phyloP scores from a whole-genome alignment of 2,888 invertebrate genomes.

The Eucriotettix oculatus region DNA sequence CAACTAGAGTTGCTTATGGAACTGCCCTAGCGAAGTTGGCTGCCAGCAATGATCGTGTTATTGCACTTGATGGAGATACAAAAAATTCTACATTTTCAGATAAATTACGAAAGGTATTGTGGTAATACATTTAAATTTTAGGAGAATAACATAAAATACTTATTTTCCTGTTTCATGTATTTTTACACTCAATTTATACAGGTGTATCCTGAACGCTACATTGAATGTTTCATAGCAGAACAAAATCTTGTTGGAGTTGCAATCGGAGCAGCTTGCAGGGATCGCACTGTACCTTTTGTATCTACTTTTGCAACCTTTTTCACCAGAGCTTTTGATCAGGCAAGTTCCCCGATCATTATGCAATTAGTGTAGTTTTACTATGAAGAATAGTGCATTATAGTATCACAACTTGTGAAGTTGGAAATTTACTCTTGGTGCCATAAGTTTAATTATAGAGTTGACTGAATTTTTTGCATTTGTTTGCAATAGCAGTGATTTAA shows the following conservation, averaged over 20 bases:
- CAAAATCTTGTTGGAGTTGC: slow-evolving; percentile 95
- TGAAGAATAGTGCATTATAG: neutral
- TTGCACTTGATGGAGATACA: slow-evolving; percentile 93
- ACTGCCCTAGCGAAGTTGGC: slow-evolving; percentile 81
- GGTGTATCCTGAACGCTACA: slow-evolving; percentile 48
- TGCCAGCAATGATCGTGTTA: slow-evolving; percentile 49
- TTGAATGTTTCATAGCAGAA: slow-evolving; percentile 98
- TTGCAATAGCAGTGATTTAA: too few species aligned
- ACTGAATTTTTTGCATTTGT: too few species aligned
- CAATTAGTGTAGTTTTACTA: neutral
- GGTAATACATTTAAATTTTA: neutral
- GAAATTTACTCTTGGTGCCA: too few species aligned
- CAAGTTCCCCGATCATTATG: slow-evolving; percentile 19
- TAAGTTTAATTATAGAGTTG: too few species aligned
- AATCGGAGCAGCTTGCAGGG: slow-evolving; percentile 84
- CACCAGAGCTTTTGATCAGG: slow-evolving; percentile 91
- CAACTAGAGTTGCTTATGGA: slow-evolving; percentile 89
- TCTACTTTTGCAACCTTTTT: slow-evolving; percentile 98
- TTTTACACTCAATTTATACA: slow-evolving; percentile 10
- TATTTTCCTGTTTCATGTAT: neutral
- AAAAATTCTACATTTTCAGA: slow-evolving; percentile 98
- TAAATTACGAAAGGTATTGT: slow-evolving; percentile 53
- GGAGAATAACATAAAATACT: neutral
- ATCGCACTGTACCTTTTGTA: slow-evolving; percentile 82
- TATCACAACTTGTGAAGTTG: too few species aligned